Percentiles rank a stretch among this genome's conserved stretches.
phyloP scores from a whole-genome alignment of 2,888 invertebrate genomes.

The Therioaphis trifolii region DNA sequence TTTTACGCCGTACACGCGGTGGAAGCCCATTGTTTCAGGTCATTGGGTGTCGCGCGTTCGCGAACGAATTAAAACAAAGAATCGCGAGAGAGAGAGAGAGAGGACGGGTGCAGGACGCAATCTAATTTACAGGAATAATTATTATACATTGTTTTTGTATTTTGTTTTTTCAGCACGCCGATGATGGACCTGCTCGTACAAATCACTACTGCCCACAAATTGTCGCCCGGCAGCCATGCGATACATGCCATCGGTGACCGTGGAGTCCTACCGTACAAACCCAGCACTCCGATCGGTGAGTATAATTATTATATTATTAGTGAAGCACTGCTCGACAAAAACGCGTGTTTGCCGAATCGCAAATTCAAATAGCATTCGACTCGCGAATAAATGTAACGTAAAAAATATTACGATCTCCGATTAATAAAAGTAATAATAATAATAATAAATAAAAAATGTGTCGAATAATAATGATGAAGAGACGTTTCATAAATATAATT shows the following conservation, averaged over 20 bases:
- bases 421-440: too few relatives aligned
- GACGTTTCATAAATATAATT: too few relatives aligned
- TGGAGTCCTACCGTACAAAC: constrained; percentile 76
- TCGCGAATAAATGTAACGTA: too few relatives aligned
- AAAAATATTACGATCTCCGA: too few relatives aligned
- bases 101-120: not conserved
- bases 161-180: constrained; percentile 73
- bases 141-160: constrained; percentile 26
- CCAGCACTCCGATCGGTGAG: constrained; percentile 79
- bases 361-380: too few relatives aligned
- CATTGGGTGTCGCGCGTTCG: not conserved
- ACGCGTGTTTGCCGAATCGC: too few relatives aligned
- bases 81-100: not conserved
- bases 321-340: too few relatives aligned
- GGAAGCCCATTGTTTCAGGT: constrained; percentile 13
- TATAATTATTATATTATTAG: not conserved
- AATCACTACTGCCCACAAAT: constrained; percentile 76
- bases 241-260: constrained; percentile 75
- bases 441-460: too few relatives aligned
- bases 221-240: constrained; percentile 77
- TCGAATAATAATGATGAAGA: too few relatives aligned
- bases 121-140: constrained; percentile 6
- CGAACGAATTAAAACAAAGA: not conserved
- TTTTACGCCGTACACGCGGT: not conserved
- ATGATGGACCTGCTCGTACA: constrained; percentile 84